Base-by-base conservation (phyloP, 2,113 vertebrate genomes). In the Empidonax alnorum region DNA sequence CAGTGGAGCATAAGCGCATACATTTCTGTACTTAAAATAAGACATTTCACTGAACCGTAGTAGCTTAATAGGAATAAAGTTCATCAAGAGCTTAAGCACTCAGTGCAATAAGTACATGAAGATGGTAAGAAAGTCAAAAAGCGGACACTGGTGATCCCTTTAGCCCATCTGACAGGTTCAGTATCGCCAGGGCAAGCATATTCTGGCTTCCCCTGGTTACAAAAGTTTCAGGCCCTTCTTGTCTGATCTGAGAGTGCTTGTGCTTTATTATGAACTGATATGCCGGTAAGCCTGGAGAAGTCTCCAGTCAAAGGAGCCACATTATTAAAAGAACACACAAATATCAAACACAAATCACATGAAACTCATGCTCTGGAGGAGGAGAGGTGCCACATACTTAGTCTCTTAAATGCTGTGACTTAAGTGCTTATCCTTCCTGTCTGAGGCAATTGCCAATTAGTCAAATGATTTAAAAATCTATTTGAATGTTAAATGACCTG, bases 381-480 rank as follows among this genome's bases (percentile, higher is more conserved):
- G 42, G 39, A 89, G 46, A 87, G 42, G 31, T 87, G 24, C 56
- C 11, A 59, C n/a, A 20, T 58, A 58, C 33, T 67, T 71, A 39
- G 33, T 81, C 24, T 83, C 65, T 79, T 63, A 88, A 93, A 78
- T 44, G 33, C 44, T 63, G 24, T 87, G 90, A 96, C 76, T 94
- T 44, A 90, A 46, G 2, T 42, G 50, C 77, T 94, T 82, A 71
- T 81, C 63, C 72, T 86, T 91, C 69, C 63, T 82, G 66, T 84
- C 87, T 39, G 30, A 93, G 79, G 58, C 68, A 94, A 87, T 66
- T 92, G 84, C 30, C 58, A 87, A 37, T 92, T 93, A 90, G 68
- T 85, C 66, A 93, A 94, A 93, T 53, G 2, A 75, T 83, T 89
- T 68, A 2, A 55, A 87, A 91, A 77, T 52, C 49, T 72, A 67